These are phyloP conservation scores for Sabatieria punctata DNA, from an alignment of 2,888 invertebrate genomes.

Conservation along the genomic window DNA sequence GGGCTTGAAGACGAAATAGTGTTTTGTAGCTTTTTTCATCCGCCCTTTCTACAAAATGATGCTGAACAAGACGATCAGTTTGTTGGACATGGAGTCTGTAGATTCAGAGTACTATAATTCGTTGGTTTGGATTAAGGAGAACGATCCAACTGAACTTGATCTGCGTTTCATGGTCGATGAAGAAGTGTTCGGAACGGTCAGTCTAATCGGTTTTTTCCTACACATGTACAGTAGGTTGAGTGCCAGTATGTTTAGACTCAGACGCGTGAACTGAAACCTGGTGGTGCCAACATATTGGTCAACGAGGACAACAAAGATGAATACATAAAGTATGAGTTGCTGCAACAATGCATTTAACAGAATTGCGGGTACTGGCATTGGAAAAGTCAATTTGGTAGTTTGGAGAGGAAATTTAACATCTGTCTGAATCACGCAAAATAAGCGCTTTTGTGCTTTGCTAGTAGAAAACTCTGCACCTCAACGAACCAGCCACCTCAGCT, in stretches of 20 bases:
- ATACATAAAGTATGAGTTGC: conserved; percentile 88
- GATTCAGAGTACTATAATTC: conserved; percentile 98
- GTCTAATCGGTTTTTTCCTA: conserved; percentile 1
- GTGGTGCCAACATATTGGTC: conserved; percentile 71
- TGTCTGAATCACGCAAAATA: no score
- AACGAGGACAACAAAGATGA: conserved; percentile 89
- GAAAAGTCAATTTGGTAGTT: no score
- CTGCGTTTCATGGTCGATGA: conserved; percentile 90
- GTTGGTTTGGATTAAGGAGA: conserved; percentile 79
- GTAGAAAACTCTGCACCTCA: no score
- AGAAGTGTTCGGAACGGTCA: conserved; percentile 60
- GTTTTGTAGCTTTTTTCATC: conserved; percentile 76
- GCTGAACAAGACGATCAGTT: conserved; percentile 75
- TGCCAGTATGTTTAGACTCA: conserved; percentile 48
- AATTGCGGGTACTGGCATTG: no score
- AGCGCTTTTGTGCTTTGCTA: no score
- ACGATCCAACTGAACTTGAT: conserved; percentile 82
- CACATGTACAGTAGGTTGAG: neutral
- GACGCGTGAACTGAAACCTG: conserved; percentile 71
- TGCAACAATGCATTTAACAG: no score
- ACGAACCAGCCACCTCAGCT: no score
- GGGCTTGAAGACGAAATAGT: no score
- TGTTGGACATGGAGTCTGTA: conserved; percentile 96
- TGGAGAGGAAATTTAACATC: no score
- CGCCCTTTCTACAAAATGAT: conserved; percentile 99